A percentile compares a stretch with the other conserved stretches of the same genome.
Conservation (phyloP, 2,797 vertebrate species). For the Perdix hodgsoniae region DNA sequence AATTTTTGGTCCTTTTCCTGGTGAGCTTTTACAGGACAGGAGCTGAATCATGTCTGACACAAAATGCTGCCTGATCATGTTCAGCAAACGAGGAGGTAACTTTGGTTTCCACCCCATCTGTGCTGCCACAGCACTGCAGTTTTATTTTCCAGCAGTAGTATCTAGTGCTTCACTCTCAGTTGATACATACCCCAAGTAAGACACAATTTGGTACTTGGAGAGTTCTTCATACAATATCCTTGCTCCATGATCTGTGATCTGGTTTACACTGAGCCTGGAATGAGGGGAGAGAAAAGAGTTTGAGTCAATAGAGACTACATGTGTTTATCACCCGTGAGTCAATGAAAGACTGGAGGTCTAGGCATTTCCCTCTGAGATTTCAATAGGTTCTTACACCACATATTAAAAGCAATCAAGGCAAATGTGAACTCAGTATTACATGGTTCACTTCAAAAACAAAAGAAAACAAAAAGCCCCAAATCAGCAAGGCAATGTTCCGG, state of each 20-base stretch:
- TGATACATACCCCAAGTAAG: constrained; percentile 87
- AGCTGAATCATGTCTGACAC: neutral
- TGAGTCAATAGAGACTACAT: neutral
- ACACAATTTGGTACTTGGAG: constrained; percentile 88
- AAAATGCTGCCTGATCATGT: neutral
- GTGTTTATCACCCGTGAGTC: neutral
- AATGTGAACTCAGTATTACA: neutral
- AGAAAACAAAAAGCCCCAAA: constrained; percentile 6
- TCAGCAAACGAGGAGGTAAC: neutral
- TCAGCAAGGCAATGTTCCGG: constrained; percentile 3
- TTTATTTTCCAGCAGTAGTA: neutral
- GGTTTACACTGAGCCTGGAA: constrained; percentile 92
- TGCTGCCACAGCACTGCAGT: neutral
- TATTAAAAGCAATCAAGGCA: constrained; percentile 1
- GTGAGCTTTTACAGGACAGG: neutral
- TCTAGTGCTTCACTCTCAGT: neutral
- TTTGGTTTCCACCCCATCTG: neutral
- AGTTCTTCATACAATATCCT: constrained; percentile 91
- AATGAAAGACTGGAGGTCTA: neutral
- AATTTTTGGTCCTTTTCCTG: neutral
- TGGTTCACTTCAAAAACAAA: neutral
- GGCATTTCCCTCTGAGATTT: neutral
- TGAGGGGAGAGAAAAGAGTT: neutral
- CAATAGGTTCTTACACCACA: neutral
- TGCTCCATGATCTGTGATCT: constrained; percentile 89